Evolutionary conservation across 53 echinoderm and acorn worm species (phyloP).

Genomic region (Astropecten irregularis): DNA sequence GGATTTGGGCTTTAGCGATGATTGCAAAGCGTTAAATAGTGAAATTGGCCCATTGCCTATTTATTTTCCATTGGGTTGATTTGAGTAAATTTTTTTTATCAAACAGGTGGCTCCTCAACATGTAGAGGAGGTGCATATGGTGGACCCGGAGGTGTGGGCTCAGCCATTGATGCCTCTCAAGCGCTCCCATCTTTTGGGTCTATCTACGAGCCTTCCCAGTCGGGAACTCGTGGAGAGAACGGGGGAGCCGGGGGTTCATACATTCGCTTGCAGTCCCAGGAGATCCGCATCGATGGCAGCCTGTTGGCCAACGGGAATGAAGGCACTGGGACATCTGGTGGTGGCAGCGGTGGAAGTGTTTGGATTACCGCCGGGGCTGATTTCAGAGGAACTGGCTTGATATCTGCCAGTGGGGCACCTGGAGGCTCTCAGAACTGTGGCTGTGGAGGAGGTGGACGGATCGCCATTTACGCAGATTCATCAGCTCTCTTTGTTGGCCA

Average conservation of each 20-base stretch:
- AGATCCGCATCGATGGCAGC: constrained; percentile 72
- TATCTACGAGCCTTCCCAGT: constrained; percentile 63
- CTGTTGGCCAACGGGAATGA: constrained; percentile 65
- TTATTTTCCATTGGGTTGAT: no score
- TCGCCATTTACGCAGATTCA: constrained; percentile 67
- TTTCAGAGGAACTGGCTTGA: constrained; percentile 67
- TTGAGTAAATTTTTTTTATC: neutral
- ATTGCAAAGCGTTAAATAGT: no score
- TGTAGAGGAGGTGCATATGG: constrained; percentile 88
- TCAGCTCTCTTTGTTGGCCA: constrained; percentile 56
- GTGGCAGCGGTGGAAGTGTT: constrained; percentile 86
- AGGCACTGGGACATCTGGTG: constrained; percentile 39
- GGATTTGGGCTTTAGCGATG: no score
- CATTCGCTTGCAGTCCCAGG: constrained; percentile 58
- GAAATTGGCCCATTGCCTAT: no score
- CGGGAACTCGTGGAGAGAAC: constrained; percentile 68
- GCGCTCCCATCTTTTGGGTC: constrained; percentile 80
- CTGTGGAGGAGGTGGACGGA: constrained; percentile 88
- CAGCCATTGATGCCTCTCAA: neutral
- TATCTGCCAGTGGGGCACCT: constrained; percentile 78
- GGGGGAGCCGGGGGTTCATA: constrained; percentile 75
- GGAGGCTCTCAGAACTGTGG: constrained; percentile 57
- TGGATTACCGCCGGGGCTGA: constrained; percentile 52
- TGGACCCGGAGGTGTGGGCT: constrained; percentile 81
- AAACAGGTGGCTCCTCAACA: constrained; percentile 12